Evolutionary conservation across 2,888 invertebrate species (phyloP).

Genomic region (Griposia aprilina): DNA sequence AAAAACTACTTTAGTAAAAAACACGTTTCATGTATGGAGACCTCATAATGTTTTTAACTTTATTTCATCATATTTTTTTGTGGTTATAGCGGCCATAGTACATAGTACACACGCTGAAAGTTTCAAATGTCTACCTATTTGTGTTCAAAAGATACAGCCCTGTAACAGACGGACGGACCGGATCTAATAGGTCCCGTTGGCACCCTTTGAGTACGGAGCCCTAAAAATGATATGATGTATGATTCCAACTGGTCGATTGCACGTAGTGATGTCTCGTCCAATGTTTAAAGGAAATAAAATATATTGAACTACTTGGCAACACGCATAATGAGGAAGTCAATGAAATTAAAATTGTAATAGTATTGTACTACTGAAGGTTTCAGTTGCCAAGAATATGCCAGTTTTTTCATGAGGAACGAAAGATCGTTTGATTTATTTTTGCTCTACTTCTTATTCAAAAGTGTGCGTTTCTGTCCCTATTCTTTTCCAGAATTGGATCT

Average conservation of each 20-base stretch:
- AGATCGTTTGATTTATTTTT: constrained; percentile 16
- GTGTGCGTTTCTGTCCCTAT: neutral
- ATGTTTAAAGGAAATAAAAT: neutral
- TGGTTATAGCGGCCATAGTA: neutral
- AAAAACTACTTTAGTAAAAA: neutral
- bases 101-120: neutral
- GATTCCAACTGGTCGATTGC: neutral
- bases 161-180: neutral
- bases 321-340: constrained; percentile 11
- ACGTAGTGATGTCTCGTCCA: neutral
- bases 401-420: constrained; percentile 13
- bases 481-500: neutral
- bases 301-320: constrained; percentile 41
- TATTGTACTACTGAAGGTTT: constrained; percentile 45
- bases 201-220: neutral
- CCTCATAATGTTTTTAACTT: no score
- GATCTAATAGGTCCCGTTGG: neutral
- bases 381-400: constrained; percentile 32
- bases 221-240: neutral
- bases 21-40: neutral
- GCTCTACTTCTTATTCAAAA: neutral
- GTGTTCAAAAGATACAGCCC: neutral
- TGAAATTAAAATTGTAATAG: constrained; percentile 11
- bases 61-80: neutral
- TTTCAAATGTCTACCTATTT: neutral